Base-by-base conservation (phyloP, 2,113 vertebrate genomes). In the Tupaia tana region DNA sequence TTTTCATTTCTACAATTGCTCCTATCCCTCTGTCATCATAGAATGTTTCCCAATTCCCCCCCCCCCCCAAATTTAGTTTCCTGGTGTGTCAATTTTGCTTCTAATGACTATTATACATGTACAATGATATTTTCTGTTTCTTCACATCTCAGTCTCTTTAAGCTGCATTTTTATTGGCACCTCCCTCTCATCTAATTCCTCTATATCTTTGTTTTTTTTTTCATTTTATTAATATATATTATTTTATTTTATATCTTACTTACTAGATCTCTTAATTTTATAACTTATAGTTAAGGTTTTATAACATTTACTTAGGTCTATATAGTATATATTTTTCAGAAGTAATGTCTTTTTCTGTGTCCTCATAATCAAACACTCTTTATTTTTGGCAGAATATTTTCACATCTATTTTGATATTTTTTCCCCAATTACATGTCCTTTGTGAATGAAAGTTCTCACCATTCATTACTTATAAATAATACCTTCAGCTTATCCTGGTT, bases 161-260 rank as follows among this genome's bases (percentile, higher is more conserved):
- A 66, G 18, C 14, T 80, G 29, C n/a, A 12, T 80, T 84, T 63
- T 81, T 69, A 82, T 54, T 73, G 66, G 64, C 4, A 79, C 24
- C 22, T 84, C 22, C 29, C 25, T 82, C 22, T 90, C 34, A 79
- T 27, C 7, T 19, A 80, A 70, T 93, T 80, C 2, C 24, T 95
- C 54, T 86, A 56, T 85, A 89, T 27, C 8, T 69, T 85, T 85
- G 27, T 43, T 92, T 63, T 43, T 92, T 63, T 43, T 90, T 80
- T 75, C 13, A 90, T 94, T 92, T 89, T 74, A 78, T 54, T 87
- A 3, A 27, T 66, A 52, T 73, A 24, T 82, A 73, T 61, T 66
- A 58, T 20, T 74, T 78, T 66, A 71, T 92, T 73, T 70, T 59
- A 9, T 63, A 79, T 22, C 2, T 77, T 85, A 91, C 63, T 66